phyloP scores from a whole-genome alignment of 2,797 vertebrate species.

The Gastrophryne carolinensis region DNA sequence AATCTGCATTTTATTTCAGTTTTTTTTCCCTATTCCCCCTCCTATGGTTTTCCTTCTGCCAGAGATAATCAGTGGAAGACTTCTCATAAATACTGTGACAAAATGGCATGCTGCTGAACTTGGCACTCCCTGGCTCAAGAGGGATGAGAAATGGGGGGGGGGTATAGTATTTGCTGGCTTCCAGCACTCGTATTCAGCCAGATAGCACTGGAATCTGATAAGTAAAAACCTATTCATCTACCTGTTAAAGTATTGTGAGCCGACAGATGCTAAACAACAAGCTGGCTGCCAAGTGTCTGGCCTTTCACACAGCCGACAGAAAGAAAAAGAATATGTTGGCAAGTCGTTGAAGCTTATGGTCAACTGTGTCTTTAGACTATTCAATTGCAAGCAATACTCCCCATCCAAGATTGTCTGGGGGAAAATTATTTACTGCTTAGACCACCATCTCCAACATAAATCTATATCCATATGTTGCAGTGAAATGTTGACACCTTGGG shows the following conservation, averaged over 20 bases:
- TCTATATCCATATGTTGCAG: background rate
- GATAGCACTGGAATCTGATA: slow-evolving; percentile 29
- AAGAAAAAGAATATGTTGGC: background rate
- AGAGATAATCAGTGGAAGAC: background rate
- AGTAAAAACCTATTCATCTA: slow-evolving; percentile 36
- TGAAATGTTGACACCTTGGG: background rate
- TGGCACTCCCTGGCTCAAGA: background rate
- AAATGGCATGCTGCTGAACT: slow-evolving; percentile 34
- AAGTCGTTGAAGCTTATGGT: too few relatives aligned
- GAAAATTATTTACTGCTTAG: too few relatives aligned
- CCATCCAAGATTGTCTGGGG: too few relatives aligned
- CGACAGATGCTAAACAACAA: slow-evolving; percentile 32
- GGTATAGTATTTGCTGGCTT: background rate
- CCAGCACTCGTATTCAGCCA: slow-evolving; percentile 6
- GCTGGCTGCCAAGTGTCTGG: background rate
- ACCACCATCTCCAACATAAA: too few relatives aligned
- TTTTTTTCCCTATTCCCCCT: background rate
- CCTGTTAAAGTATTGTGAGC: slow-evolving; percentile 33
- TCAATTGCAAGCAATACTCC: too few relatives aligned
- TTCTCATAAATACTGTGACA: slow-evolving; percentile 35
- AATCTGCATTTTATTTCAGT: slow-evolving; percentile 32
- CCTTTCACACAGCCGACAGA: background rate
- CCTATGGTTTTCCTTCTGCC: background rate
- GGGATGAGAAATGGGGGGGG: background rate
- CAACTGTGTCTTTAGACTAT: too few relatives aligned